Conservation (phyloP, 1,140 invertebrate genomes). For the Drosophila nigromelanica region DNA sequence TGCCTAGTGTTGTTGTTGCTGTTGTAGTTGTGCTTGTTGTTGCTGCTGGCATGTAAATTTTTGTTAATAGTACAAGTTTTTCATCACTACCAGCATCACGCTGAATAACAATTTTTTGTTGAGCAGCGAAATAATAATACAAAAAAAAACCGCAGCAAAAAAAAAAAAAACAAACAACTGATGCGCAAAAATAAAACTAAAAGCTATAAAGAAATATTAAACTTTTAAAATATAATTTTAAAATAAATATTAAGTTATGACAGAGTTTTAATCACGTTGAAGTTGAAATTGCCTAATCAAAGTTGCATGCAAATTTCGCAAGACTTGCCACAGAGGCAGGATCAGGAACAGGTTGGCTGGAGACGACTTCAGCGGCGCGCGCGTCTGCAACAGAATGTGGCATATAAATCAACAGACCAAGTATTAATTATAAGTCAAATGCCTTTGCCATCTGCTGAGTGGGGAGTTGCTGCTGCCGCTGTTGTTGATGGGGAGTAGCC, state of each 20-base stretch:
- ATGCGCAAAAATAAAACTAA: constrained; percentile 33
- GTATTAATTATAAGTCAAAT: constrained; percentile 71
- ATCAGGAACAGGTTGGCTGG: constrained; percentile 37
- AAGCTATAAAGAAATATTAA: constrained; percentile 13
- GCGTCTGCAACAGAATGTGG: constrained; percentile 30
- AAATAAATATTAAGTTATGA: constrained; percentile 23
- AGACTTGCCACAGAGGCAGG: constrained; percentile 2
- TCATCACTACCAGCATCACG: constrained; percentile 43
- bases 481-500: constrained; percentile 4
- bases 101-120: constrained; percentile 19
- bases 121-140: constrained; percentile 10
- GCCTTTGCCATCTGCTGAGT: constrained; percentile 63
- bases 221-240: constrained; percentile 1
- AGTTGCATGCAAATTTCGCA: constrained; percentile 34
- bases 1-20: constrained; percentile 10
- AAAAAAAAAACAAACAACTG: constrained; percentile 16
- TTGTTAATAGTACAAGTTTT: constrained; percentile 78
- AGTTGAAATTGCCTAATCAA: constrained; percentile 21
- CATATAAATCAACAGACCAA: constrained; percentile 64
- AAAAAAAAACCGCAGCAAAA: constrained; percentile 7
- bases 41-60: constrained; percentile 67
- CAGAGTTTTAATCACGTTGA: constrained; percentile 16
- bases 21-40: constrained; percentile 20
- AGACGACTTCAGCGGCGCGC: background rate
- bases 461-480: background rate